Evolutionary conservation across 2,888 invertebrate genomes (phyloP), one percentile per base, ranked within the genome.

Genomic region (Lepidocyrtoides sp.): DNA sequence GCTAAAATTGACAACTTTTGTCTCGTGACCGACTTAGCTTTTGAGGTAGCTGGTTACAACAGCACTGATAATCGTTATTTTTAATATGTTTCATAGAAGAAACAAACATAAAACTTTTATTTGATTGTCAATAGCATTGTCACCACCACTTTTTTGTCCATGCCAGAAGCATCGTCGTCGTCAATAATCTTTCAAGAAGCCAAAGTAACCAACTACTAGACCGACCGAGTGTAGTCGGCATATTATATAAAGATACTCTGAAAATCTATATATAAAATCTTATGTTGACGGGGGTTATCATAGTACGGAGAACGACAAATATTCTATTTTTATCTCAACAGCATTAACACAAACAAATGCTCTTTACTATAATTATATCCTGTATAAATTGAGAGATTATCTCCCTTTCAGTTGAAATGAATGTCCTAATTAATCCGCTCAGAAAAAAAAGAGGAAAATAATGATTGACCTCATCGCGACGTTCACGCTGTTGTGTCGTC

Each of bases 391-490:
- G 14, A 41, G 12, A 41, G 41, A 12, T 54, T 14, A 36, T 81
- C 69, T 20, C 1, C n/a, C n/a, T n/a, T n/a, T 41, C 69, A 72
- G 44, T 41, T 44, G 69, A 23, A 72, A 41, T 17, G 36, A 7
- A 36, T 41, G 69, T 20, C 54, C 63, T 29, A 63, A 20, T 82
- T 63, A 44, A 63, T 63, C 82, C 48, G 51, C 51, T 81, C 29
- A 32, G 36, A 2, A 75, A 44, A 32, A 41, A 36, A 10, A n/a
- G 17, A 7, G 17, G 54, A n/a, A 12, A 20, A 54, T 3, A 79
- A 54, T 81, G 51, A 48, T 51, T 82, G 60, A 82, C 82, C 82
- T 44, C 69, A 8, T 7, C 23, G 26, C 23, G 2, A 20, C 41
- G 32, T n/a, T 5, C 14, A n/a, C 23, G 29, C 82, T 63, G 36